Evolutionary conservation across 2,888 invertebrate species (phyloP), one percentile per base, ranked within the genome.

Genomic region (Hesperia comma): DNA sequence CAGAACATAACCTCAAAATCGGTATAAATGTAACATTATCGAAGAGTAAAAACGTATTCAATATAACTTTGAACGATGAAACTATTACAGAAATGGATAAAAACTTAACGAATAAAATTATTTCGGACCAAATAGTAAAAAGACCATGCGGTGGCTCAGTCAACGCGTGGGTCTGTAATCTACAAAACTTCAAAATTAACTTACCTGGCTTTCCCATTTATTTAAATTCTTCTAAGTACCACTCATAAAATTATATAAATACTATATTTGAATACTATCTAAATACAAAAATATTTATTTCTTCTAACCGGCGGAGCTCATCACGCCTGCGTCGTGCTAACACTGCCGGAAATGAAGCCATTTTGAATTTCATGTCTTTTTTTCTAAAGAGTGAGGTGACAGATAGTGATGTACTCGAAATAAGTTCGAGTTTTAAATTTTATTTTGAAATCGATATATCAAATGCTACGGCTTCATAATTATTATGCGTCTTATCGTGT

Each of bases 131-230:
- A 41, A 32, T 2, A n/a, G 19, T 1, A 14, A 12, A 41, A 67
- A 67, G 12, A 70, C 77, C 83, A 86, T 74, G 84, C 80, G 85
- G 84, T 69, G 26, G 64, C 43, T 17, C 1, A 6, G 7, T 46
- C 69, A 73, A 74, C 71, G 73, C 74, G 73, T 69, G 60, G 49
- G 10, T 19, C 5, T 1, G 6, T 46, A 32, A 57, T 32, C 63
- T 32, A 51, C 17, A 7, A 33, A 54, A 19, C 58, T 2, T 70
- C 53, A 32, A 68, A 70, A 72, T 68, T 46, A 63, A 79, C 90
- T 85, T 74, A 92, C 91, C 91, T 75, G 92, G 92, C 79, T 86
- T 91, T 33, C 91, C 91, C 91, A 92, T 92, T 71, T 68, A 37
- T 56, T 6, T 15, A 15, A 46, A 46, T 17, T 46, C 5, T 46